A percentile compares a stretch with the other conserved stretches of the same genome.
phyloP scores from a whole-genome alignment of 2,113 vertebrate species.

The Rhynchopsitta pachyrhyncha region DNA sequence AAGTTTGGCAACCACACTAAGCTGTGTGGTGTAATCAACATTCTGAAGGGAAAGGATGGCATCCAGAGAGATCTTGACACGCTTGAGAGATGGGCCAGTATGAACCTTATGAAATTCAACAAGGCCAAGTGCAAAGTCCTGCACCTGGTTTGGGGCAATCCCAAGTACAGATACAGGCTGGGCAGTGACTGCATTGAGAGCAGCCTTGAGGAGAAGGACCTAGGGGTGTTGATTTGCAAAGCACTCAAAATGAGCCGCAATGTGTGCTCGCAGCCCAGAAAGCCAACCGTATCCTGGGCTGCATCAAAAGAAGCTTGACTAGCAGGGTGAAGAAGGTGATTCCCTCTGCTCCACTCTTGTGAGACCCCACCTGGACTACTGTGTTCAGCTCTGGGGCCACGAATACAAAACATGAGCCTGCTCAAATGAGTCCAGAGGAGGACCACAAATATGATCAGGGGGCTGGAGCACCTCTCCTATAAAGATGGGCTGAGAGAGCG shows the following conservation, averaged over 20 bases:
- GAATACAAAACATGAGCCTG: background rate
- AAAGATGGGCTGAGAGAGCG: background rate
- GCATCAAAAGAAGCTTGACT: background rate
- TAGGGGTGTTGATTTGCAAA: background rate
- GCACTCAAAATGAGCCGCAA: background rate
- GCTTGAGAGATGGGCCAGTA: background rate
- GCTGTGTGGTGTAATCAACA: background rate
- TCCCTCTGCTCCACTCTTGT: background rate
- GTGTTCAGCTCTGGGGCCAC: background rate
- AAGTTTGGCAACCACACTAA: background rate
- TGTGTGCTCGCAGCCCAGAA: background rate
- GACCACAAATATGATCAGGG: background rate
- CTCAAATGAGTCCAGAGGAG: background rate
- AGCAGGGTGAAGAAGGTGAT: background rate
- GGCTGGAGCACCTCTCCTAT: background rate
- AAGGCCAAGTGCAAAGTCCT: background rate
- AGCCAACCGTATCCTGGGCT: background rate
- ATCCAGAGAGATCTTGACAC: background rate
- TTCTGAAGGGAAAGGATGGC: background rate
- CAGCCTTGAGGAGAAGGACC: background rate
- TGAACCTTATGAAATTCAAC: background rate
- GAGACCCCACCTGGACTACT: background rate
- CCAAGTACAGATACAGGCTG: background rate
- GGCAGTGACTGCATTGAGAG: background rate
- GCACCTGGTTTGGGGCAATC: background rate